phyloP scores from a whole-genome alignment of 53 echinoderm and acorn worm genomes.

The Glandiceps talaboti region DNA sequence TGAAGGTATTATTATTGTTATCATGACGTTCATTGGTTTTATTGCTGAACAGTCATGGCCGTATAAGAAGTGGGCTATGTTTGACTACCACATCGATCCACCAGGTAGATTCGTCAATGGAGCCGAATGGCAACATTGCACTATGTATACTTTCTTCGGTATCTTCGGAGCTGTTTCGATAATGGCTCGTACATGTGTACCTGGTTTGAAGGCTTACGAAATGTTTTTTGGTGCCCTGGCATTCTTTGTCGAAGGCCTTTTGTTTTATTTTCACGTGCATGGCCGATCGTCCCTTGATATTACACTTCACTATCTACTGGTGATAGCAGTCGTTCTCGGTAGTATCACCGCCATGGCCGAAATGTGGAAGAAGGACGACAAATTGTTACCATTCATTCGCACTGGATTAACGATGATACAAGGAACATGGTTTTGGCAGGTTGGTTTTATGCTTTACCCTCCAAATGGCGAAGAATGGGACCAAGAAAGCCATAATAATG shows the following conservation, averaged over 20 bases:
- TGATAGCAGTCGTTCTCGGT: conserved; percentile 63
- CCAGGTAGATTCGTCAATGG: conserved; percentile 47
- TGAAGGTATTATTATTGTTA: neutral
- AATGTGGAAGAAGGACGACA: conserved; percentile 37
- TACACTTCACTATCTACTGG: conserved; percentile 55
- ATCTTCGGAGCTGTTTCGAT: conserved; percentile 49
- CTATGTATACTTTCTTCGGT: conserved; percentile 92
- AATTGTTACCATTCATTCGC: conserved; percentile 48
- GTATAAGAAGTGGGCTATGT: neutral
- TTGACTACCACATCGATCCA: neutral
- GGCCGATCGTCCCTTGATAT: conserved; percentile 64
- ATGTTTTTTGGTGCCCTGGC: conserved; percentile 65
- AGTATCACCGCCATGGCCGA: conserved; percentile 32
- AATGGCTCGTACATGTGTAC: conserved; percentile 41
- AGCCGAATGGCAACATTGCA: conserved; percentile 88
- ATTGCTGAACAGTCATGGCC: neutral
- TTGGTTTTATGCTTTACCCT: conserved; percentile 80
- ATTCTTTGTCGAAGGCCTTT: conserved; percentile 65
- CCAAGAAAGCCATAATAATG: conserved; percentile 50
- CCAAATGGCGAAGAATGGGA: conserved; percentile 66
- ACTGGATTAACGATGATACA: conserved; percentile 36
- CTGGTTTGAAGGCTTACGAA: conserved; percentile 40
- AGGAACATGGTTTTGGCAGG: conserved; percentile 96
- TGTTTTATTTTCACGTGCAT: conserved; percentile 84
- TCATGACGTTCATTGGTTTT: neutral